These are phyloP conservation scores for Rhyacophila brunnea DNA, from an alignment of 1,140 invertebrate genomes.

Conservation along the genomic window DNA sequence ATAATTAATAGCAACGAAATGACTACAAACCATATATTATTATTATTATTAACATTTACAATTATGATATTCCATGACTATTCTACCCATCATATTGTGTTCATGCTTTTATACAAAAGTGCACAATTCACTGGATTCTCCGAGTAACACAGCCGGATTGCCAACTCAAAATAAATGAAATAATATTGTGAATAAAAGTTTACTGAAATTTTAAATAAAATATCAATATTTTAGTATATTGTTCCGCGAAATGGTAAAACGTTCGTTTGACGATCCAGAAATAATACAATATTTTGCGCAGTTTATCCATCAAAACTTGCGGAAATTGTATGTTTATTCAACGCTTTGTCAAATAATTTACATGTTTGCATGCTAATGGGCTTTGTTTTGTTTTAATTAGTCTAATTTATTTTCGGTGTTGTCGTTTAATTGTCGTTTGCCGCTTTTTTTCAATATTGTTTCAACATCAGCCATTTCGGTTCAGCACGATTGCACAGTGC, in stretches of 20 bases:
- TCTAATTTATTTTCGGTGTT: slow-evolving; percentile 27
- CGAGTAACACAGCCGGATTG: too few relatives aligned
- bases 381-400: slow-evolving; percentile 28
- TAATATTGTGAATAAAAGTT: not conserved
- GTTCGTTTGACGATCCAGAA: not conserved
- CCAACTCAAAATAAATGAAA: too few relatives aligned
- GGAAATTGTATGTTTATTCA: slow-evolving; percentile 8
- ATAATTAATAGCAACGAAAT: too few relatives aligned
- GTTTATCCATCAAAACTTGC: slow-evolving; percentile 3
- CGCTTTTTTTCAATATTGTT: slow-evolving; percentile 18
- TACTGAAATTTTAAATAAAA: not conserved
- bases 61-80: too few relatives aligned
- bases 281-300: not conserved
- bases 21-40: too few relatives aligned
- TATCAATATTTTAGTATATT: not conserved
- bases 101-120: too few relatives aligned
- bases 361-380: slow-evolving; percentile 15
- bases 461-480: slow-evolving; percentile 6
- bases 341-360: slow-evolving; percentile 10
- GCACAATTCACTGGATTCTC: too few relatives aligned
- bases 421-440: slow-evolving; percentile 23
- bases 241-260: not conserved
- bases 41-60: too few relatives aligned
- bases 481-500: not conserved
- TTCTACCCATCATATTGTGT: too few relatives aligned